These are phyloP conservation scores for Pteronotus mesoamericanus DNA, from an alignment of 2,797 vertebrate genomes.

Conservation along the genomic window DNA sequence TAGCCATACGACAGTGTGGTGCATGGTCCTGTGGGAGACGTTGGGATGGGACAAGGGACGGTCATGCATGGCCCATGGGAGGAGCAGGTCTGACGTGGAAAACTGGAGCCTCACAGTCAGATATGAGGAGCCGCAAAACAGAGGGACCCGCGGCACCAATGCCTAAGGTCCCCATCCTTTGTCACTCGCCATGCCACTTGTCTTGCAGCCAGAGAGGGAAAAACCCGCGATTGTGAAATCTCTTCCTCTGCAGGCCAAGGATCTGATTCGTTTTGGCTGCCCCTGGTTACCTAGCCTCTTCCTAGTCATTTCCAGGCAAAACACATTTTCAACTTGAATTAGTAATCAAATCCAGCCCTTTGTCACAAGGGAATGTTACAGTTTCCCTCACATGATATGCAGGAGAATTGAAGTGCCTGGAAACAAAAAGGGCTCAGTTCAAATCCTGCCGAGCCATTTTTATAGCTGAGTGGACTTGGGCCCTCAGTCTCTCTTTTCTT, in stretches of 20 bases:
- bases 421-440: background rate
- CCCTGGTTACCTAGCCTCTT: conserved; percentile 11
- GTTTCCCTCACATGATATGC: background rate
- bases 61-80: background rate
- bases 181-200: background rate
- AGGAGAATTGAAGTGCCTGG: background rate
- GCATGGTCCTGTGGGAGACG: background rate
- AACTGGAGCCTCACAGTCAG: background rate
- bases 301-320: conserved; percentile 59
- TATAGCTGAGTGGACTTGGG: background rate
- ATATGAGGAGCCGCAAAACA: background rate
- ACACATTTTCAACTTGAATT: conserved; percentile 18
- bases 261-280: background rate
- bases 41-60: background rate
- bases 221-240: conserved; percentile 6
- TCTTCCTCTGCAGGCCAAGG: background rate
- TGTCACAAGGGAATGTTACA: background rate
- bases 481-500: background rate
- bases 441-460: background rate
- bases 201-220: background rate
- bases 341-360: conserved; percentile 40
- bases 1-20: background rate
- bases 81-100: background rate
- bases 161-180: background rate
- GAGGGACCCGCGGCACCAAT: background rate